Evolutionary conservation across 2,113 vertebrate genomes (phyloP).

Genomic region (Tichodroma muraria): DNA sequence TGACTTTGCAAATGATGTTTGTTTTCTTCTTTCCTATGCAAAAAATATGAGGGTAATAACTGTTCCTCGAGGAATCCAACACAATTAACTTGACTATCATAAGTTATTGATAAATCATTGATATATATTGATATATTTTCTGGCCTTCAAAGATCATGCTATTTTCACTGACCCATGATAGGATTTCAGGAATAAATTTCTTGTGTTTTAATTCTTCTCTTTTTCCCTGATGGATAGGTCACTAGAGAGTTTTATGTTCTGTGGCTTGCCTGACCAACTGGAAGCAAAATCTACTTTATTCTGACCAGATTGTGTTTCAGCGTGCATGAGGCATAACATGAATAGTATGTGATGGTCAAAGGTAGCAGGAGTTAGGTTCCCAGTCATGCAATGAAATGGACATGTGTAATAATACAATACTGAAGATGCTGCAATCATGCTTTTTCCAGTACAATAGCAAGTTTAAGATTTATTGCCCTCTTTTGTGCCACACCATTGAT

Average conservation of each 20-base stretch:
- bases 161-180: neutral
- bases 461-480: neutral
- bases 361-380: neutral
- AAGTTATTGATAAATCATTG: neutral
- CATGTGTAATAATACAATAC: neutral
- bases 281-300: neutral
- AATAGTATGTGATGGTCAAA: neutral
- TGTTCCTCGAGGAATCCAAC: neutral
- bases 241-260: neutral
- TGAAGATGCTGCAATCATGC: neutral
- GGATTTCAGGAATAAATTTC: neutral
- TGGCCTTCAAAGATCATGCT: neutral
- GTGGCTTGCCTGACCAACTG: neutral
- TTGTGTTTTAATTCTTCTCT: neutral
- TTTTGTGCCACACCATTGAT: neutral
- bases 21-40: neutral
- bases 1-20: neutral
- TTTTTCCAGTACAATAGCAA: neutral
- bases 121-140: neutral
- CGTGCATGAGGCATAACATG: neutral
- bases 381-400: neutral
- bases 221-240: neutral
- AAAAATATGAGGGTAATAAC: neutral
- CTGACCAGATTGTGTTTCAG: neutral
- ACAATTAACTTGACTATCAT: neutral